Conservation (phyloP, 2,888 invertebrate species). For the Phortica okadai region DNA sequence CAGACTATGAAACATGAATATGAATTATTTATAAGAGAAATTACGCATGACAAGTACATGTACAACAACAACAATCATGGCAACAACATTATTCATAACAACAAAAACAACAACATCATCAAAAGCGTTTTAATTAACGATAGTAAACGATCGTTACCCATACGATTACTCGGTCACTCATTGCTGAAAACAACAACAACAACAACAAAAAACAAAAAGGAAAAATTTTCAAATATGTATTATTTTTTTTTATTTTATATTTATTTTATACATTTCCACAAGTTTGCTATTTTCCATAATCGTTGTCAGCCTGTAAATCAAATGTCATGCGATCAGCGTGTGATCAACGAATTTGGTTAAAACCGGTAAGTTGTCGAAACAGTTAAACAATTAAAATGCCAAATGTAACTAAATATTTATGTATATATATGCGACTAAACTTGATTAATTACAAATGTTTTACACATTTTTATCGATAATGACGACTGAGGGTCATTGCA, state of each 20-base stretch:
- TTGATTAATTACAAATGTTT: slow-evolving; percentile 5
- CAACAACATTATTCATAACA: background rate
- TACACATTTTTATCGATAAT: background rate
- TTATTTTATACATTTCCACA: background rate
- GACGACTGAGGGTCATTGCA: slow-evolving; percentile 21
- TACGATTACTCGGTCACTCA: slow-evolving; percentile 6
- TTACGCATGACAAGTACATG: slow-evolving; percentile 24
- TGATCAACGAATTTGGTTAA: slow-evolving; percentile 12
- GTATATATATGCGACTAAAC: background rate
- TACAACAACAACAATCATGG: slow-evolving; percentile 9
- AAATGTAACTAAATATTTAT: slow-evolving; percentile 17
- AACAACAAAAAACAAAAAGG: background rate
- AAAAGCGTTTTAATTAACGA: background rate
- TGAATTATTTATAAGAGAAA: slow-evolving; percentile 41
- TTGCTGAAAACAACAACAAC: background rate
- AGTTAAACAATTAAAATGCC: slow-evolving; percentile 29
- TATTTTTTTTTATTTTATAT: background rate
- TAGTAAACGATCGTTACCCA: slow-evolving; percentile 6
- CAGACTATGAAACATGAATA: slow-evolving; percentile 9
- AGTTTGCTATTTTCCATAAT: background rate
- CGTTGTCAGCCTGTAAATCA: background rate
- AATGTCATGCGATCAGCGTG: slow-evolving; percentile 17
- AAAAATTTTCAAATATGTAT: background rate
- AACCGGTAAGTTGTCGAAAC: slow-evolving; percentile 10
- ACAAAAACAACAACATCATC: background rate